Evolutionary conservation across 2,888 invertebrate species (phyloP), one percentile per base, ranked within the genome.

Genomic region (Hermaeophaga mercurialis): DNA sequence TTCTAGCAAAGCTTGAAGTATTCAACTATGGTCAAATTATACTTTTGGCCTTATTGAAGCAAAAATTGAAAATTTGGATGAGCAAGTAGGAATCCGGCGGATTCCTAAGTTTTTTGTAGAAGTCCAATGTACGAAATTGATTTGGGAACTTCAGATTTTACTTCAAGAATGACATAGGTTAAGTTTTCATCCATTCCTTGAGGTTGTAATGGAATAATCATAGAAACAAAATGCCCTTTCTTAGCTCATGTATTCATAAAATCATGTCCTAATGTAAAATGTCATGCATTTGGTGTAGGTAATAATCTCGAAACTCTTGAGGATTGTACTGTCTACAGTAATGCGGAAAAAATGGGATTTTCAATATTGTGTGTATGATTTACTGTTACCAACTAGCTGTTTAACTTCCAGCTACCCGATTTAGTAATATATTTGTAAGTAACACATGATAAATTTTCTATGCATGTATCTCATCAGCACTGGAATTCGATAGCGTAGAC

Each of bases 1-100:
- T 1, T 79, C 81, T 19, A 45, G 66, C 22, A 72, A 66, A 2
- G 81, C 80, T 61, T 66, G 62, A 79, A 80, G 26, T 77, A 70
- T 61, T 81, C 81, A 4, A 78, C 73, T 9, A 78, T 63, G 2
- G 76, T 67, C 24, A 75, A 41, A 55, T 77, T 76, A 41, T 78
- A 73, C 9, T 69, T 59, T 55, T 77, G 60, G 31, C 78, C 71
- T 0, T 75, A 74, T 33, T 65, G 54, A 19, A 26, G 58, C 41
- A 70, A 73, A 63, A 36, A 70, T 73, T 11, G 79, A 52, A 18
- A 77, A 75, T 61, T 75, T 61, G 56, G 73, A 75, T 18, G 73
- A 70, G 41, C 71, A 73, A 71, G 70, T 53, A 48, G 73, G 22
- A 0, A 74, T 75, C 36, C 76, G 63, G 11, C 75, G 64, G 47